Base-by-base conservation (phyloP, 37 sponge, comb jelly and placozoan species). In the Ephydatia muelleri region DNA sequence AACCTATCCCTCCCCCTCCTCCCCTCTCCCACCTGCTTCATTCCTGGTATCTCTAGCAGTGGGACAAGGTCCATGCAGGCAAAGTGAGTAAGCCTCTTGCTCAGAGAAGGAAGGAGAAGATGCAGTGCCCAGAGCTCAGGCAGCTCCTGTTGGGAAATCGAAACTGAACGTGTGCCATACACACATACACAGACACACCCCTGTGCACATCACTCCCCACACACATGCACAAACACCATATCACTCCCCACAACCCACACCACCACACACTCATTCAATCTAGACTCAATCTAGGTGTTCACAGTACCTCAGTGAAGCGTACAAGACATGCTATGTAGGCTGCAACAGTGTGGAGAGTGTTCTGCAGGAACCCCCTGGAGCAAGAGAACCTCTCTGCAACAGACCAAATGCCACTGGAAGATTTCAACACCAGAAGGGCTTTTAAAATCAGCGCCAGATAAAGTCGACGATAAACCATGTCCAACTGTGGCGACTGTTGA, bases 1-100 rank as follows among this genome's bases (percentile, higher is more conserved):
- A 73, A 3, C 3, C 22, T 3, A 69, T 31, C 30, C 30, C 43
- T 43, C 43, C 6, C 43, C 57, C 57, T 57, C 19, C 19, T 57
- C 57, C 32, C 14, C 29, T 26, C 23, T 68, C 77, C 43, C 29
- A 96, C 96, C 80, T 94, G 93, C 81, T 93, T 94, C 68, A 97
- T 57, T 34, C 95, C 97, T 68, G 91, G 81, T 32, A 97, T 87
- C 77, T 97, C 95, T 85, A 97, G 86, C 33, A 97, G 86, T 3
- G 95, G 92, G 5, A 91, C 78, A 11, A 93, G 89, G 34, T 97
- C 95, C 37, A 83, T 67, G 29, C 81, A 80, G 22, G 77, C 77
- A 5, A 93, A 88, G 75, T 77, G 91, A 40, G 93, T 49, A 38
- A 97, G 80, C 49, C 80, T 85, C 87, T 93, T 87, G 22, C 79